These are phyloP conservation scores for Mus pahari DNA, from an alignment of 2,113 vertebrate species.

Conservation along the genomic window DNA sequence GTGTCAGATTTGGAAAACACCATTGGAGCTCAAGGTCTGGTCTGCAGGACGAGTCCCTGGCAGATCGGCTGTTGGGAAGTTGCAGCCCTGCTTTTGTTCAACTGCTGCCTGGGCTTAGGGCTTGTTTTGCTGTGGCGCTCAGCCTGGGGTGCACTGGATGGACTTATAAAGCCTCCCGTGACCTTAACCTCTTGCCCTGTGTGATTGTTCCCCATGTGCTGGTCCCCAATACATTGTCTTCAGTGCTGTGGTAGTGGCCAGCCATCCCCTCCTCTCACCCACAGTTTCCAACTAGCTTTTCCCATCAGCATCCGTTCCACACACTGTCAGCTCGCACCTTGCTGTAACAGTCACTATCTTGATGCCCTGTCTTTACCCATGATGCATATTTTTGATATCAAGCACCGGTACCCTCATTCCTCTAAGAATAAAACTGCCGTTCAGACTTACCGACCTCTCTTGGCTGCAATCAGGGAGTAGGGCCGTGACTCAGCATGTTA, in stretches of 20 bases:
- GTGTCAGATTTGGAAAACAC: conserved; percentile 8
- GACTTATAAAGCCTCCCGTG: conserved; percentile 43
- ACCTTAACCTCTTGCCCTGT: neutral
- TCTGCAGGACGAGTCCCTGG: neutral
- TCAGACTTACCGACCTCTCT: neutral
- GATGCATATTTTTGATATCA: conserved; percentile 29
- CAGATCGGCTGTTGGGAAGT: conserved; percentile 52
- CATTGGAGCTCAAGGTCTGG: neutral
- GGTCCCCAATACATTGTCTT: neutral
- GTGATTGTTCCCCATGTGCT: neutral
- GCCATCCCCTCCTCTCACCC: neutral
- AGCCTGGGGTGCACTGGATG: neutral
- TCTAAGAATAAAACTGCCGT: conserved; percentile 23
- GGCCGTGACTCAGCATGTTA: conserved; percentile 55
- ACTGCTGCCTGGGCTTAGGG: neutral
- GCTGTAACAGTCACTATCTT: conserved; percentile 12
- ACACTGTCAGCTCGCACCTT: neutral
- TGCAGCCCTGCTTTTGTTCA: conserved; percentile 60
- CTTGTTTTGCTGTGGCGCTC: conserved; percentile 40
- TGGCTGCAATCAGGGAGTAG: conserved; percentile 5
- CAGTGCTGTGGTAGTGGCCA: neutral
- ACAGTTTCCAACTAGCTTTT: neutral
- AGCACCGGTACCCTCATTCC: conserved; percentile 23
- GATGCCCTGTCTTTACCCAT: neutral
- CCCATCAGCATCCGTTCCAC: conserved; percentile 56